Evolutionary conservation across 2,888 invertebrate genomes (phyloP), one percentile per base, ranked within the genome.

Genomic region (Neoscelio sp.): DNA sequence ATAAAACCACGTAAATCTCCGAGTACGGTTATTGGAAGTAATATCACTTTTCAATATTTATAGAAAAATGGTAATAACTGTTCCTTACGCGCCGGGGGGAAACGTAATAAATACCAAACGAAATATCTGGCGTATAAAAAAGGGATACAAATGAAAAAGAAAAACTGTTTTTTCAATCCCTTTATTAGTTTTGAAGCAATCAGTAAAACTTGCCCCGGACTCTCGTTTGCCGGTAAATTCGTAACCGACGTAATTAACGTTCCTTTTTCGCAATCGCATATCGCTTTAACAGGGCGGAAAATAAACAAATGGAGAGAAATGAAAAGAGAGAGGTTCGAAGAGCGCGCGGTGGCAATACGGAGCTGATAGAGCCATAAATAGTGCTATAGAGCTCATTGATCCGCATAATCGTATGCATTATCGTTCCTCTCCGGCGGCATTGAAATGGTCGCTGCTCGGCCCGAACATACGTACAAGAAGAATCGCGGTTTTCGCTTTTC

Each of bases 361-460:
- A 71, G 73, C 83, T 86, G 87, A 89, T 89, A 89, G 86, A 89
- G 89, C 84, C 89, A 87, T 89, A 89, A 89, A 89, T 88, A 88
- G 87, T 85, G 83, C 85, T 85, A 85, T 87, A 88, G n/a, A n/a
- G 87, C 88, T 87, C 87, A 89, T 89, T 89, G 89, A 89, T 88
- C 87, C 87, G 86, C 87, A 86, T 89, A 88, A 89, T 89, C 88
- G 88, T 87, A 88, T 88, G 88, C 86, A 88, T 89, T 89, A 89
- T 87, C 83, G 82, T 81, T 82, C 70, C 78, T 85, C 80, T 83
- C 84, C 83, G 80, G 75, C 83, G 82, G 83, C 83, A 82, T 84
- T 84, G 74, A 76, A 50, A 60, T 80, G 80, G 65, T 71, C 68
- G 76, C 73, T 38, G 58, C 52, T 33, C 65, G 60, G 67, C 20